phyloP scores from a whole-genome alignment of 2,888 invertebrate species.

The Tetranychus piercei region DNA sequence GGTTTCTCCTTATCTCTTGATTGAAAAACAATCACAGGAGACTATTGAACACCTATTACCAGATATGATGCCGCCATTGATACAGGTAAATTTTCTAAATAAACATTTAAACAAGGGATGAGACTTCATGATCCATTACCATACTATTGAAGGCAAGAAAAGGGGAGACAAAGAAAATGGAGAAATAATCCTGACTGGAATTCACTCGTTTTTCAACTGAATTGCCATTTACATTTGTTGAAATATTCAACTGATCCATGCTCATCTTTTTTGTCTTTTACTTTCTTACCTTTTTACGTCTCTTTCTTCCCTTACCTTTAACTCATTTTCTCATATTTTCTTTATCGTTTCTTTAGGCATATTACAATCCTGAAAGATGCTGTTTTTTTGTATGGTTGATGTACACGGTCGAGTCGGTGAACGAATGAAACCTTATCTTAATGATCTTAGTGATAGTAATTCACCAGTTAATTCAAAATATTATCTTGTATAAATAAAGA shows the following conservation, averaged over 20 bases:
- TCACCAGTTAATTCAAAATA: neutral
- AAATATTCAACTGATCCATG: neutral
- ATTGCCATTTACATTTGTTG: neutral
- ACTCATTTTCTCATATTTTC: neutral
- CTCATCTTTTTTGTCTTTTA: neutral
- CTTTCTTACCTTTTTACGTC: neutral
- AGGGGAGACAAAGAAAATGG: neutral
- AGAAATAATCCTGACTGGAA: conserved; percentile 38
- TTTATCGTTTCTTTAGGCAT: conserved; percentile 43
- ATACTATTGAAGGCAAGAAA: conserved; percentile 30
- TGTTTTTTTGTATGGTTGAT: conserved; percentile 90
- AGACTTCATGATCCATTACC: conserved; percentile 39
- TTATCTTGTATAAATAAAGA: too few species aligned
- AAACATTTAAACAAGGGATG: neutral
- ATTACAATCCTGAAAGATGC: conserved; percentile 79
- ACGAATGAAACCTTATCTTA: conserved; percentile 58
- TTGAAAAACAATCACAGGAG: conserved; percentile 52
- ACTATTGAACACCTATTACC: conserved; percentile 50
- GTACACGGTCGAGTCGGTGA: conserved; percentile 75
- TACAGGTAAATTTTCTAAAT: conserved; percentile 43
- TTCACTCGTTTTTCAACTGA: neutral
- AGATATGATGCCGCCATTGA: conserved; percentile 67
- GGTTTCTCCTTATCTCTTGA: conserved; percentile 33
- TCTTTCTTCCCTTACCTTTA: neutral
- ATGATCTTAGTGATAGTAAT: conserved; percentile 47